These are phyloP conservation scores for Ibidorhyncha struthersii DNA, from an alignment of 2,113 vertebrate genomes.

Conservation along the genomic window DNA sequence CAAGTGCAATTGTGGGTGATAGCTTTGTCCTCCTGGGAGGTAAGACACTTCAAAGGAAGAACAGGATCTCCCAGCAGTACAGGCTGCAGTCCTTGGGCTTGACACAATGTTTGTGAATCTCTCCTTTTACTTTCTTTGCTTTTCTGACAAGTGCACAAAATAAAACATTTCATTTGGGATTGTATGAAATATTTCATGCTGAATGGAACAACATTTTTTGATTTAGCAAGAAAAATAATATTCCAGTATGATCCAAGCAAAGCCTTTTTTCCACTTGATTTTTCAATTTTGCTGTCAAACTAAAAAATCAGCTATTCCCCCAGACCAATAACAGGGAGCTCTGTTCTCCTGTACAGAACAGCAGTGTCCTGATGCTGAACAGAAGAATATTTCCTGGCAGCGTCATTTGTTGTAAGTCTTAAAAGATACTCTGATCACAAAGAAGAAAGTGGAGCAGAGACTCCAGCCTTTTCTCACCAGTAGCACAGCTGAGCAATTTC, in stretches of 20 bases:
- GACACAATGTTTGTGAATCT: background rate
- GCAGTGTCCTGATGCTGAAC: background rate
- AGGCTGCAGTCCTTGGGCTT: background rate
- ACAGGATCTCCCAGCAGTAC: background rate
- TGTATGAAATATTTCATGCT: background rate
- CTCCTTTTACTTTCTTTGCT: background rate
- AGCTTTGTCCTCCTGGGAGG: background rate
- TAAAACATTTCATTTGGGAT: background rate
- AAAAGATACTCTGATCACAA: background rate
- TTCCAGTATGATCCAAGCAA: background rate
- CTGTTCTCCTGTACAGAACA: background rate
- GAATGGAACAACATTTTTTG: background rate
- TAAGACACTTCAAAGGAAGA: background rate
- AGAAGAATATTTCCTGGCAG: conserved; percentile 17
- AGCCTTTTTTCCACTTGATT: conserved; percentile 12
- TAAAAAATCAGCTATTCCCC: conserved; percentile 38
- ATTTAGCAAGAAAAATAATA: conserved; percentile 25
- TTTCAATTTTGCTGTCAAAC: conserved; percentile 45
- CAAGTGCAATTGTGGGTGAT: background rate
- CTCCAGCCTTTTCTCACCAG: background rate
- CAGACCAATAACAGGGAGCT: background rate
- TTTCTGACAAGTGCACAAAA: background rate
- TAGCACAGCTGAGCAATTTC: background rate
- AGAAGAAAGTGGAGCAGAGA: background rate
- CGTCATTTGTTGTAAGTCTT: background rate